Evolutionary conservation across 64 coral and sea anemone genomes (phyloP), one percentile per base, ranked within the genome.

Genomic region (Catalaphyllia jardinei): DNA sequence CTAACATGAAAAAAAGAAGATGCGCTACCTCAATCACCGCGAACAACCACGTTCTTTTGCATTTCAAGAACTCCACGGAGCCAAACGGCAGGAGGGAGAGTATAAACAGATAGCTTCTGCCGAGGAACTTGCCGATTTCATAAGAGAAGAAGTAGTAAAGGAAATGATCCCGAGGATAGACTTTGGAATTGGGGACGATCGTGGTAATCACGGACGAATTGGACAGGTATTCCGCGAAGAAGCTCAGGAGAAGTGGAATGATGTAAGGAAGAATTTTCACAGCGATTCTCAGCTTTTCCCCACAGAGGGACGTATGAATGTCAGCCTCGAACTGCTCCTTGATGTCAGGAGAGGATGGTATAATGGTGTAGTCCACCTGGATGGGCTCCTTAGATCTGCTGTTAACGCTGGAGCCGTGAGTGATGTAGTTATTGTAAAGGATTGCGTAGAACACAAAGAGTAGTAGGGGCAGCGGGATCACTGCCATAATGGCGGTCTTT

Each of bases 41-140:
- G 63, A 96, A 96, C 17, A 96, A 42, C 94, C 94, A 96, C 4
- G 94, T 96, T n/a, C 71, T 88, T 20, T 52, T 49, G 30, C 82
- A 93, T 20, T 77, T 90, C 7, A 96, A 35, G 55, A 81, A 80
- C 10, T 71, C 77, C 11, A 78, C 31, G 1, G 51, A 65, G 7
- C 88, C 83, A 16, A 30, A 46, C 14, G 75, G 31, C 15, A 87
- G 59, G 31, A 62, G 88, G 4, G 86, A 29, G 22, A 96, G 83
- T n/a, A 96, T 29, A 16, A 93, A 93, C 9, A 96, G 77, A 60
- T 93, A 84, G 13, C 91, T 90, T 18, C 94, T 80, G 1, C 94
- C 94, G 14, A 93, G 49, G 62, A 96, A 96, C 87, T 96, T 96
- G 76, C 94, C 94, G 17, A 93, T 80, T 55, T 87, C 60, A 83